Conservation (phyloP, 2,113 vertebrate genomes). For the Ardeotis arabs region DNA sequence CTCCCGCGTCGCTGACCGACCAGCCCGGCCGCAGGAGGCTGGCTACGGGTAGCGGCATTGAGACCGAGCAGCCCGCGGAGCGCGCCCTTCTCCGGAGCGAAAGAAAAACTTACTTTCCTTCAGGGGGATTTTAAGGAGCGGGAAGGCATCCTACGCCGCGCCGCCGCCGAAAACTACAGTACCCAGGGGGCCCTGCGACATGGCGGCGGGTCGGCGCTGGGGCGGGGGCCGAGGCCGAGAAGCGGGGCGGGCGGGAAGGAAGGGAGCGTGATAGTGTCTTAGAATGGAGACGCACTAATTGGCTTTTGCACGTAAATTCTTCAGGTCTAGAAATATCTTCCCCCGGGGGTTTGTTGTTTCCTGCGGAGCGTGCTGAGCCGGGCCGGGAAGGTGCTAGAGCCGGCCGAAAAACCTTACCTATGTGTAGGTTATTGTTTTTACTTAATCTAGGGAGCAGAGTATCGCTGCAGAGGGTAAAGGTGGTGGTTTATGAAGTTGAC, state of each 20-base stretch:
- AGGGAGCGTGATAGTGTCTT: not conserved
- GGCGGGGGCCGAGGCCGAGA: not conserved
- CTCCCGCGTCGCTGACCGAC: not conserved
- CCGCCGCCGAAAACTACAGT: not conserved
- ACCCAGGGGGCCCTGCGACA: not conserved
- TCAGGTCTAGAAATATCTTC: not conserved
- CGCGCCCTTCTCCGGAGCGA: not conserved
- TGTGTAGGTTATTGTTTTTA: not conserved
- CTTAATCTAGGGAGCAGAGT: not conserved
- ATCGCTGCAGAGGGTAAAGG: not conserved
- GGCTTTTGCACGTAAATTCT: not conserved
- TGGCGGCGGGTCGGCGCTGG: not conserved
- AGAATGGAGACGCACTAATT: accelerated
- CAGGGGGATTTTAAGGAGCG: not conserved
- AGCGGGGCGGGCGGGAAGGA: not conserved
- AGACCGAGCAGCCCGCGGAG: too few relatives aligned
- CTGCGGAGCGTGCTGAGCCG: not conserved
- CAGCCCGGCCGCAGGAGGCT: not conserved
- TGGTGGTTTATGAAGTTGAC: not conserved
- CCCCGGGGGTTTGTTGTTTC: accelerated
- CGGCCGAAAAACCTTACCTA: accelerated
- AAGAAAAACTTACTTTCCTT: slow-evolving; percentile 29
- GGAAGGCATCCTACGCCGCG: not conserved
- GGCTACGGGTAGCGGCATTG: not conserved
- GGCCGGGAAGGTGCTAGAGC: too few relatives aligned